Evolutionary conservation across 2,797 vertebrate species (phyloP), one percentile per base, ranked within the genome.

Genomic region (Megalops cyprinoides): DNA sequence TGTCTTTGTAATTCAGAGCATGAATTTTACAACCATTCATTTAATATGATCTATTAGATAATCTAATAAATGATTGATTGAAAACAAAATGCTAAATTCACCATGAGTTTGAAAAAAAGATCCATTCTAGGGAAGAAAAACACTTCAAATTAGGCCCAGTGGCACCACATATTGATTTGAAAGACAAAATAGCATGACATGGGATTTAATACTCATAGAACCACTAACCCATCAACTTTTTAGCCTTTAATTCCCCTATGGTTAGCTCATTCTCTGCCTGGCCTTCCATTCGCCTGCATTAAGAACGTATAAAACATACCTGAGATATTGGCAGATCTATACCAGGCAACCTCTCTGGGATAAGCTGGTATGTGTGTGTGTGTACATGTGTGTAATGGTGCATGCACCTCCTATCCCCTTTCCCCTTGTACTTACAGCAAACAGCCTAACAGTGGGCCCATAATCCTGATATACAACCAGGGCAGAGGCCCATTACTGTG

Each of bases 231-330:
- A n/a, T n/a, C n/a, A n/a, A n/a, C n/a, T n/a, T n/a, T n/a, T n/a
- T n/a, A n/a, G 8, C 34, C 37, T 69, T 39, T 42, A 69, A 31
- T 69, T n/a, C n/a, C n/a, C n/a, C n/a, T n/a, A n/a, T n/a, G n/a
- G n/a, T n/a, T n/a, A n/a, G 65, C 15, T 44, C 65, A 42, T n/a
- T 69, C 37, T 42, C 65, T 23, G 18, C 37, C 65, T 23, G 7
- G 20, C 9, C 34, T 42, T 42, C 37, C 65, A 69, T 69, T 42
- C 42, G 14, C 42, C 65, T 39, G 15, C 1, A 39, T 69, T 67
- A 67, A 67, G 15, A 28, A 20, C 31, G 67, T 20, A 67, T 67
- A 67, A 90, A 84, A 56, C 74, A 20, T 37, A 69, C 65, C 37
- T 42, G 65, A 20, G 65, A 20, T 42, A 69, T 67, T 39, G 65